Conservation (phyloP, 2,797 vertebrate species). For the Aotus griseimembra region DNA sequence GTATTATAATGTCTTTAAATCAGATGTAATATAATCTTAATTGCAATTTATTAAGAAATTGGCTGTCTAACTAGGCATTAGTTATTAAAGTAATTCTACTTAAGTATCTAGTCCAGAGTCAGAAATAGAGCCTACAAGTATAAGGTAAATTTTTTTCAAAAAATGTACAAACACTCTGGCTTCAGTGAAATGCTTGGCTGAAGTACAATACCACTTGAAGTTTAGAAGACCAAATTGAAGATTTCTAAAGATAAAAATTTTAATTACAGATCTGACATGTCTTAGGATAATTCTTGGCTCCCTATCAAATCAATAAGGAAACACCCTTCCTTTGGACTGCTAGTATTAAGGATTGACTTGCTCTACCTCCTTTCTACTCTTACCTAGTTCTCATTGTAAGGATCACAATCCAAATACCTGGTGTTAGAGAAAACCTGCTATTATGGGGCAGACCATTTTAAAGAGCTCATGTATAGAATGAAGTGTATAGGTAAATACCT, state of each 20-base stretch:
- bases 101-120: background rate
- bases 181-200: background rate
- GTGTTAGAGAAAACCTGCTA: background rate
- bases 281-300: conserved; percentile 32
- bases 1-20: background rate
- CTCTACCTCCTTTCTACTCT: background rate
- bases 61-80: background rate
- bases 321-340: background rate
- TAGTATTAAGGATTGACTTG: background rate
- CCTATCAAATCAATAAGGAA: conserved; percentile 28
- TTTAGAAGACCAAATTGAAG: background rate
- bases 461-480: background rate
- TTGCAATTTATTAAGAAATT: conserved; percentile 8
- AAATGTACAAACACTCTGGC: background rate
- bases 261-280: conserved; percentile 37
- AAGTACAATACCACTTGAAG: conserved; percentile 26
- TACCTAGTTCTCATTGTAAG: background rate
- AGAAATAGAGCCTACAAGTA: background rate
- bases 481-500: background rate
- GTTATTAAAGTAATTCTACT: conserved; percentile 16
- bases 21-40: background rate
- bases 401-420: background rate
- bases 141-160: background rate
- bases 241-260: conserved; percentile 59
- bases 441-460: background rate